phyloP scores from a whole-genome alignment of 2,113 vertebrate species.

The Larimichthys crocea region DNA sequence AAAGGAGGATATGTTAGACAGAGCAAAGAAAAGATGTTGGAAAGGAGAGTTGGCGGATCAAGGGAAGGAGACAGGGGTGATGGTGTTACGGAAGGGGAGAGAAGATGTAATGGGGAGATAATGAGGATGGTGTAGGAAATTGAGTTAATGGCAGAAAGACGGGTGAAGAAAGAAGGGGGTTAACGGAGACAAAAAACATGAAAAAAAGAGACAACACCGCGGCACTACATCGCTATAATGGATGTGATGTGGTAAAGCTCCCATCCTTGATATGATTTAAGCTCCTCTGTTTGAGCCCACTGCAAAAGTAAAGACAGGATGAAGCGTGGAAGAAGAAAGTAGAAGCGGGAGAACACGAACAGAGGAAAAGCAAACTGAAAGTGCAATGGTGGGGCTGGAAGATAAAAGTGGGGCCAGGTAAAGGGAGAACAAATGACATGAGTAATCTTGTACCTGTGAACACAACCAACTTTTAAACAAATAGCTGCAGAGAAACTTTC shows the following conservation, averaged over 20 bases:
- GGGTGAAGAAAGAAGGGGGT: conserved; percentile 34
- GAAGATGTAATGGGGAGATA: conserved; percentile 56
- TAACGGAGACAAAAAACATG: conserved; percentile 36
- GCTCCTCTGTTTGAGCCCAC: conserved; percentile 55
- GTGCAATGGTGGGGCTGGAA: conserved; percentile 47
- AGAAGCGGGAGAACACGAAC: conserved; percentile 56
- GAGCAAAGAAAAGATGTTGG: conserved; percentile 12
- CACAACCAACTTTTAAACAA: conserved; percentile 71
- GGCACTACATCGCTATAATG: conserved; percentile 43
- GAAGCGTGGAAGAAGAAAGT: conserved; percentile 59
- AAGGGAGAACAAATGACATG: conserved; percentile 60
- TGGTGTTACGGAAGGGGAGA: conserved; percentile 1
- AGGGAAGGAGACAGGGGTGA: conserved; percentile 14
- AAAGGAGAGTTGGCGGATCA: conserved; percentile 32
- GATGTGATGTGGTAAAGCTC: conserved; percentile 53
- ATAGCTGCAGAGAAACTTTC: conserved; percentile 66
- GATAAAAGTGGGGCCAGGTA: conserved; percentile 68
- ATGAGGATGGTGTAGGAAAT: conserved; percentile 55
- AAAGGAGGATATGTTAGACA: neutral
- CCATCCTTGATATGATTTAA: conserved; percentile 67
- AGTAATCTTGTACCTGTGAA: conserved; percentile 42
- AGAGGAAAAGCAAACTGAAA: conserved; percentile 52
- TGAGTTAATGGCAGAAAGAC: conserved; percentile 45
- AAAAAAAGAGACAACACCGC: conserved; percentile 44
- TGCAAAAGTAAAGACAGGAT: conserved; percentile 64